Percentiles rank a stretch among this genome's conserved stretches.
These are phyloP conservation scores for Strigamia transsilvanica DNA, from an alignment of 2,888 invertebrate genomes.

Conservation along the genomic window DNA sequence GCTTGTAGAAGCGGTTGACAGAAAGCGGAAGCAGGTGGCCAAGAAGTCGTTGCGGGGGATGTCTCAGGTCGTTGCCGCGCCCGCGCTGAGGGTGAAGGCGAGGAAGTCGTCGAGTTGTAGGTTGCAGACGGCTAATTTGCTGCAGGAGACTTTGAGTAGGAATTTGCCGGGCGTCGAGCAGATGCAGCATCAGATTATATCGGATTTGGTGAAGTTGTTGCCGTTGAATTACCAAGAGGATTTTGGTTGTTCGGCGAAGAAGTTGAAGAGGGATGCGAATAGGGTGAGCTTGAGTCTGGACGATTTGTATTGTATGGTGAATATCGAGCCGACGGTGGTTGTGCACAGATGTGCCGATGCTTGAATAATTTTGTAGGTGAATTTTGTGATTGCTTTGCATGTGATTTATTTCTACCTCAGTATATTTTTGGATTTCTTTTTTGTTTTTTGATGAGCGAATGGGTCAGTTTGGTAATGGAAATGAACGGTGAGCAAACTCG, in stretches of 20 bases:
- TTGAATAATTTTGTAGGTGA: background rate
- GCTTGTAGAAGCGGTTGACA: too few relatives aligned
- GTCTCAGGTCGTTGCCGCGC: background rate
- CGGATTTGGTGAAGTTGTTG: conserved; percentile 26
- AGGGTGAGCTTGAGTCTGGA: conserved; percentile 23
- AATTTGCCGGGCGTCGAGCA: conserved; percentile 23
- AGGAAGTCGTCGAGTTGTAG: conserved; percentile 10
- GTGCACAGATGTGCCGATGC: background rate
- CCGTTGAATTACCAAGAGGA: conserved; percentile 10
- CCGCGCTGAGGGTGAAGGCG: background rate
- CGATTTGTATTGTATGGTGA: conserved; percentile 34
- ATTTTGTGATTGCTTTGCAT: background rate
- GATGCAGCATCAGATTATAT: conserved; percentile 35
- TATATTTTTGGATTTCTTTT: background rate
- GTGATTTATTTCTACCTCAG: background rate
- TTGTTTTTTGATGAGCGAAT: too few relatives aligned
- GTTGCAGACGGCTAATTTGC: background rate
- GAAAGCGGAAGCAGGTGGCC: background rate
- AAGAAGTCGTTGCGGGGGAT: background rate
- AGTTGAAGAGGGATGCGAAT: background rate
- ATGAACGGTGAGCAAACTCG: too few relatives aligned
- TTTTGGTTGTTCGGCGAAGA: conserved; percentile 13
- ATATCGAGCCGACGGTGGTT: background rate
- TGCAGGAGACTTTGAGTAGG: conserved; percentile 16
- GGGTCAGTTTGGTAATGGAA: too few relatives aligned